Conservation (phyloP, 1,140 invertebrate species). For the Drosophila serrata region DNA sequence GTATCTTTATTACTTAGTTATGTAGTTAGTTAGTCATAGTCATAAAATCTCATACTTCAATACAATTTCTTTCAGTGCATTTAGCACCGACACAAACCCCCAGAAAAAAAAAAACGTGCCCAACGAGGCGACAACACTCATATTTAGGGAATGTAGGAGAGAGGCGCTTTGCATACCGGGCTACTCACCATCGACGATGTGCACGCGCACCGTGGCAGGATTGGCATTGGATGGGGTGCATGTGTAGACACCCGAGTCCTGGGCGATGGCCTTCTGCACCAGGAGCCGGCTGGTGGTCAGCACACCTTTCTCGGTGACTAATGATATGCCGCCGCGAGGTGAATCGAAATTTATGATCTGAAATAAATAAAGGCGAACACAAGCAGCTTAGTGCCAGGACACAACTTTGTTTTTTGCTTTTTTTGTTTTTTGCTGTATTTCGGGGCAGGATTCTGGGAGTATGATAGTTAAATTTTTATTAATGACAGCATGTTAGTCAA, state of each 20-base stretch:
- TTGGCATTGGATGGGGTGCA: conserved; percentile 93
- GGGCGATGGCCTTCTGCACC: conserved; percentile 91
- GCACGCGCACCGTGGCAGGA: conserved; percentile 90
- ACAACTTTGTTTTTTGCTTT: conserved; percentile 25
- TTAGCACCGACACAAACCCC: background rate
- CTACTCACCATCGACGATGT: conserved; percentile 93
- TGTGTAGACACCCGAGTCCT: conserved; percentile 91
- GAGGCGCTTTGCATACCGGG: conserved; percentile 72
- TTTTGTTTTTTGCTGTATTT: conserved; percentile 5
- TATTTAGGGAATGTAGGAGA: conserved; percentile 46
- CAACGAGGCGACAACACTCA: conserved; percentile 37
- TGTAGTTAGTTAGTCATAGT: too few species aligned
- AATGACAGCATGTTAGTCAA: conserved; percentile 66
- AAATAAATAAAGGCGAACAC: conserved; percentile 57
- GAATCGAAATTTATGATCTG: conserved; percentile 93
- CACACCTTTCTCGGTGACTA: conserved; percentile 92
- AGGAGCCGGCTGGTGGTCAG: conserved; percentile 92
- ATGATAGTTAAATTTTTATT: conserved; percentile 78
- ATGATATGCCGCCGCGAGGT: conserved; percentile 90
- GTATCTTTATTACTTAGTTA: too few species aligned
- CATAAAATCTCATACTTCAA: background rate
- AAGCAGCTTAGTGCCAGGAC: conserved; percentile 64
- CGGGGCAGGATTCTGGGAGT: conserved; percentile 7
- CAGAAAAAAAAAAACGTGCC: too few species aligned
- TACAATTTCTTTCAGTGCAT: conserved; percentile 2